Conservation (phyloP, 1,140 invertebrate genomes). For the Drosophila subpulchrella region DNA sequence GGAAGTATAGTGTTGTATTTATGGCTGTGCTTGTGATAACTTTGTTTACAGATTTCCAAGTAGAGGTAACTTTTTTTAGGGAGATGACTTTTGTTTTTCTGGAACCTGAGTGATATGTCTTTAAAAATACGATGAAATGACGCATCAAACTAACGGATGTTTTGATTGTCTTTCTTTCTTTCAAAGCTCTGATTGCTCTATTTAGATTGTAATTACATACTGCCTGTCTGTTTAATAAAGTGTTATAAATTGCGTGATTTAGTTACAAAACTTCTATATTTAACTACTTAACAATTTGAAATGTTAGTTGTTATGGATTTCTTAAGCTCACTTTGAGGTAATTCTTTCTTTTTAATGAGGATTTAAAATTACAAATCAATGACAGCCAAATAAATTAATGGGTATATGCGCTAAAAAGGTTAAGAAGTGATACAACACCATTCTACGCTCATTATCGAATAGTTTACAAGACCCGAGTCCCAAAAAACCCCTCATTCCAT, state of each 20-base stretch:
- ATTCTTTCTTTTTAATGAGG: too few relatives aligned
- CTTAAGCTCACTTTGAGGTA: too few relatives aligned
- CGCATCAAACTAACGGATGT: neutral
- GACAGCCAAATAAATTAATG: too few relatives aligned
- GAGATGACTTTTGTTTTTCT: slow-evolving; percentile 5
- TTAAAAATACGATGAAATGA: too few relatives aligned
- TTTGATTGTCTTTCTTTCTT: neutral
- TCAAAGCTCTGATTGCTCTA: neutral
- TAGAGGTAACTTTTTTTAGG: slow-evolving; percentile 13
- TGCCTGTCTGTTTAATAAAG: too few relatives aligned
- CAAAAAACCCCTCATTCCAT: neutral
- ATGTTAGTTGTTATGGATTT: too few relatives aligned
- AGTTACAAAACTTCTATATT: too few relatives aligned
- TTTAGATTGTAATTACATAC: neutral
- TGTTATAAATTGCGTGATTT: too few relatives aligned
- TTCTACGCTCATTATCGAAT: neutral
- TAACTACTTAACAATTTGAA: too few relatives aligned
- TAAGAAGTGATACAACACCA: too few relatives aligned
- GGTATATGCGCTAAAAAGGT: too few relatives aligned
- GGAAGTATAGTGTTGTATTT: slow-evolving; percentile 48
- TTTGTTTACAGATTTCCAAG: slow-evolving; percentile 18
- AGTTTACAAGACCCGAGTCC: neutral
- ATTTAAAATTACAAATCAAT: too few relatives aligned
- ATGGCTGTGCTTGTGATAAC: slow-evolving; percentile 15
- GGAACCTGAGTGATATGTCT: slow-evolving; percentile 9